phyloP scores from a whole-genome alignment of 1,140 invertebrate species.

The Drosophila ohnishii region DNA sequence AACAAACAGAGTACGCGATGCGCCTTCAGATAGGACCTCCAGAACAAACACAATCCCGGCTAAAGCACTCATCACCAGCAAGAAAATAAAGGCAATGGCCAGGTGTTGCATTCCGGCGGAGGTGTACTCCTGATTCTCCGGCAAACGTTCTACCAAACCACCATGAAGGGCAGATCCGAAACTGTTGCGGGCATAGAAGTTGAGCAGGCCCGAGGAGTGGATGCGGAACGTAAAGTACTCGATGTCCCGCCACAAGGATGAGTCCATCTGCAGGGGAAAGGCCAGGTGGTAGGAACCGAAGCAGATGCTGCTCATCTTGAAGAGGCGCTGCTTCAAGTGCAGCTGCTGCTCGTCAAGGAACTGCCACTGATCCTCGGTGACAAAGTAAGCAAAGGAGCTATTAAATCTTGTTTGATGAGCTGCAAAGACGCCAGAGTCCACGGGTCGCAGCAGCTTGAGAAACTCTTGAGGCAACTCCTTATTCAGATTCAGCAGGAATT shows the following conservation, averaged over 20 bases:
- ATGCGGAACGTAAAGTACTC: conserved; percentile 67
- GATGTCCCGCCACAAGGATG: conserved; percentile 64
- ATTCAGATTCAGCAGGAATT: conserved; percentile 55
- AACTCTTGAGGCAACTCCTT: conserved; percentile 54
- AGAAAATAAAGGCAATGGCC: conserved; percentile 60
- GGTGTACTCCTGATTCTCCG: conserved; percentile 48
- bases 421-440: conserved; percentile 58
- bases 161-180: conserved; percentile 65
- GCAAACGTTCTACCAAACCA: conserved; percentile 55
- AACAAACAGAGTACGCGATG: not conserved
- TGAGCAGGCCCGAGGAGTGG: conserved; percentile 63
- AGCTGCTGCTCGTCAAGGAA: conserved; percentile 70
- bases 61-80: conserved; percentile 47
- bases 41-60: conserved; percentile 39
- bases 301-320: conserved; percentile 69
- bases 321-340: conserved; percentile 57
- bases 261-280: conserved; percentile 72
- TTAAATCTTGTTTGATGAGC: conserved; percentile 59
- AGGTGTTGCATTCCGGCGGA: conserved; percentile 61
- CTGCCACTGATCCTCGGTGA: conserved; percentile 69
- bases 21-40: conserved; percentile 26
- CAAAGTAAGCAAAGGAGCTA: conserved; percentile 68
- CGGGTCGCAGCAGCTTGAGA: conserved; percentile 47
- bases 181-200: conserved; percentile 64
- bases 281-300: conserved; percentile 70